Evolutionary conservation across 1,140 invertebrate genomes (phyloP).

Genomic region (Probaryconus sp.): DNA sequence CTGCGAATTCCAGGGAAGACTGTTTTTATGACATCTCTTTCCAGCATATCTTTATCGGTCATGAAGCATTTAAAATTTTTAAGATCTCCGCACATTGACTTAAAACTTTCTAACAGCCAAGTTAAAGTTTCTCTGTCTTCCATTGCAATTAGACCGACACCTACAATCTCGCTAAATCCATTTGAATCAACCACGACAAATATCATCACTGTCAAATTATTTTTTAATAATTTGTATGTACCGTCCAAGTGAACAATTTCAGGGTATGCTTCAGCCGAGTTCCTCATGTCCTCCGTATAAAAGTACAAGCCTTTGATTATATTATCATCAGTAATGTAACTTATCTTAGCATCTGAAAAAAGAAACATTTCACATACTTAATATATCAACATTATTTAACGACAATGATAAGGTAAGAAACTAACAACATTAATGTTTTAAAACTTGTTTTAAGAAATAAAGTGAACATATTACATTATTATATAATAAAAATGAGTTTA

Average conservation of each 20-base stretch:
- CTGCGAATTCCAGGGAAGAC: not conserved
- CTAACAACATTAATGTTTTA: too few relatives aligned
- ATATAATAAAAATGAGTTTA: too few relatives aligned
- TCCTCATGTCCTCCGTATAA: not conserved
- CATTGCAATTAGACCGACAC: not conserved
- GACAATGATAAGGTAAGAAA: too few relatives aligned
- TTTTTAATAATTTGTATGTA: constrained; percentile 2
- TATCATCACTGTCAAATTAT: not conserved
- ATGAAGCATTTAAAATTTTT: not conserved
- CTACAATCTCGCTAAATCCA: constrained; percentile 4
- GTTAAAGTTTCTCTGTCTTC: not conserved
- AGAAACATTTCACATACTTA: too few relatives aligned
- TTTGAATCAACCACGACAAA: constrained; percentile 1
- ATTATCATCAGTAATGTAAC: not conserved
- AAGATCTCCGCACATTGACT: not conserved
- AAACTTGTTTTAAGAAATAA: too few relatives aligned
- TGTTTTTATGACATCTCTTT: not conserved
- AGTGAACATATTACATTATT: too few relatives aligned
- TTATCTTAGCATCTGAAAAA: not conserved
- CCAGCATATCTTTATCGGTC: not conserved
- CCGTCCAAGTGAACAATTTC: constrained; percentile 6
- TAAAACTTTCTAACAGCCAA: constrained; percentile 1
- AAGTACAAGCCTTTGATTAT: not conserved
- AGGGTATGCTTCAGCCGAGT: not conserved
- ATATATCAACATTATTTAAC: too few relatives aligned